Conservation (phyloP, 2,797 vertebrate species). For the Chelmon rostratus region DNA sequence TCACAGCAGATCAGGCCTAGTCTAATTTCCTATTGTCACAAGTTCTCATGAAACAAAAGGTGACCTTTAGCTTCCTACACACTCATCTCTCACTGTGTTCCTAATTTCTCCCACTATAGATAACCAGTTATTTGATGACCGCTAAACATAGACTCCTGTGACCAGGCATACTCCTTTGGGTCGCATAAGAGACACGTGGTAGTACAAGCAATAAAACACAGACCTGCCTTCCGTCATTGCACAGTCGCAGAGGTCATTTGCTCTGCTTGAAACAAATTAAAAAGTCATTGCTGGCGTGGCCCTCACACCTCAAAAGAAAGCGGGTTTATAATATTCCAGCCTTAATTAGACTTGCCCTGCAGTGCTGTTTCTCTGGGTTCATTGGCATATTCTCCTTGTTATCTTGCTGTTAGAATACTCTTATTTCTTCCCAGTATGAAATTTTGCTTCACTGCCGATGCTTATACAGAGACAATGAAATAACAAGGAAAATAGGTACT, state of each 20-base stretch:
- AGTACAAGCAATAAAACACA: constrained; percentile 23
- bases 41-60: constrained; percentile 74
- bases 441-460: neutral
- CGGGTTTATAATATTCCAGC: constrained; percentile 39
- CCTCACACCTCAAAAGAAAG: constrained; percentile 21
- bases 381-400: constrained; percentile 23
- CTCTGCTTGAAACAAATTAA: constrained; percentile 53
- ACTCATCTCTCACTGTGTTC: constrained; percentile 70
- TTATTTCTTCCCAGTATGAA: constrained; percentile 5
- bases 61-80: constrained; percentile 79
- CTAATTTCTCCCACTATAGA: constrained; percentile 73
- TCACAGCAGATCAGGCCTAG: constrained; percentile 75
- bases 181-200: constrained; percentile 34
- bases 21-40: constrained; percentile 78
- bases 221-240: constrained; percentile 18
- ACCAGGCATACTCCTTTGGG: constrained; percentile 26
- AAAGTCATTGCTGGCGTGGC: constrained; percentile 27
- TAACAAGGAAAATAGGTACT: neutral
- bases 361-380: constrained; percentile 22
- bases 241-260: constrained; percentile 47
- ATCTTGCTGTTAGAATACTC: constrained; percentile 21
- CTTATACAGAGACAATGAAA: neutral
- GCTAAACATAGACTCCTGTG: constrained; percentile 37
- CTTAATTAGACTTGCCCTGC: constrained; percentile 45
- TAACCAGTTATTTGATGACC: constrained; percentile 54